phyloP scores from a whole-genome alignment of 2,888 invertebrate genomes.

The Blera fallax region DNA sequence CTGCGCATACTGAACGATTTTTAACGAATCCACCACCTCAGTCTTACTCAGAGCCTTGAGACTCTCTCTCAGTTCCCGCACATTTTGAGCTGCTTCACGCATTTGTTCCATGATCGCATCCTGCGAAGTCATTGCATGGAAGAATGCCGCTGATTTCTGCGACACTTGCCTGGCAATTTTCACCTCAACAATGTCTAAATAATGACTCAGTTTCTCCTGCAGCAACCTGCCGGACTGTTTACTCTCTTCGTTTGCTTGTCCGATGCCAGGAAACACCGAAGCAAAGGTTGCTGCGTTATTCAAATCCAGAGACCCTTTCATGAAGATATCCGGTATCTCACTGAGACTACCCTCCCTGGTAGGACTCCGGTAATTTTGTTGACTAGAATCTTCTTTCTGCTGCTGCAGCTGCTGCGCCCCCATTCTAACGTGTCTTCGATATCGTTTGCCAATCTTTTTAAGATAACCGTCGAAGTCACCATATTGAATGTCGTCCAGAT shows the following conservation, averaged over 20 bases:
- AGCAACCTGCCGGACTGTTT: conserved; percentile 85
- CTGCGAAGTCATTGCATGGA: conserved; percentile 99
- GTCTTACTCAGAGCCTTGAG: conserved; percentile 90
- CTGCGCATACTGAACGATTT: conserved; percentile 88
- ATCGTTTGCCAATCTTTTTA: conserved; percentile 88
- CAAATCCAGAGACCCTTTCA: conserved; percentile 89
- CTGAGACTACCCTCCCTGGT: conserved; percentile 81
- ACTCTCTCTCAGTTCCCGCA: conserved; percentile 88
- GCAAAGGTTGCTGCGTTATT: conserved; percentile 91
- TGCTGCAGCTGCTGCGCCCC: conserved; percentile 70
- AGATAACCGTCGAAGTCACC: conserved; percentile 94
- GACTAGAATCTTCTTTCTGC: conserved; percentile 72
- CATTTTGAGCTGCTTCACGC: conserved; percentile 90
- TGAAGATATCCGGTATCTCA: conserved; percentile 92
- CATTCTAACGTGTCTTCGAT: conserved; percentile 85
- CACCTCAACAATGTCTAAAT: conserved; percentile 94
- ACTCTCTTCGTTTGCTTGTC: conserved; percentile 79
- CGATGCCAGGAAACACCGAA: conserved; percentile 90
- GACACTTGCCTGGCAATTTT: conserved; percentile 83
- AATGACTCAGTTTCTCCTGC: conserved; percentile 96
- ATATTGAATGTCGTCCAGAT: conserved; percentile 91
- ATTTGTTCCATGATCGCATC: conserved; percentile 98
- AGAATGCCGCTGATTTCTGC: conserved; percentile 97
- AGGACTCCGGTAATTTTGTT: conserved; percentile 57
- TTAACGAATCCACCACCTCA: conserved; percentile 90